phyloP scores from a whole-genome alignment of 1,140 invertebrate species.

The Leptoteleia sp. region DNA sequence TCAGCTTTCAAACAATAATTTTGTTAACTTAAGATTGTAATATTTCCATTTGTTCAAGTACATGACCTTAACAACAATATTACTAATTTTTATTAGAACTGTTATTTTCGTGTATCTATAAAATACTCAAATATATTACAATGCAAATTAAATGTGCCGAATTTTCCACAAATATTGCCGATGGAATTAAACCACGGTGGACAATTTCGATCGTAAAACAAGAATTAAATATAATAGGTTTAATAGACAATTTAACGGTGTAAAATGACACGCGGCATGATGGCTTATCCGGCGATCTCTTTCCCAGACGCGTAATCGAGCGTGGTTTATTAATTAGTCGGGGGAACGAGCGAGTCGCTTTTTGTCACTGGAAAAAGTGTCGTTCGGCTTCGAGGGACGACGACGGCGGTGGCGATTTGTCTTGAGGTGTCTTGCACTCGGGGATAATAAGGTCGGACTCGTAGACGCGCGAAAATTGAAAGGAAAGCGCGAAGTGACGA shows the following conservation, averaged over 20 bases:
- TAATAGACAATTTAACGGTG: constrained; percentile 3
- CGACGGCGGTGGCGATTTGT: neutral
- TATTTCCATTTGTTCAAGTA: no score
- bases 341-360: neutral
- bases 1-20: no score
- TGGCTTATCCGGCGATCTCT: constrained; percentile 1
- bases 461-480: constrained; percentile 13
- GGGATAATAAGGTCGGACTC: constrained; percentile 8
- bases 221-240: constrained; percentile 20
- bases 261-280: constrained; percentile 14
- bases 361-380: neutral
- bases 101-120: no score
- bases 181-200: neutral
- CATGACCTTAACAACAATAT: no score
- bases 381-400: constrained; percentile 4
- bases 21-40: no score
- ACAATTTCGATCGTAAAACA: constrained; percentile 2
- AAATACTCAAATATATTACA: neutral
- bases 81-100: no score
- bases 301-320: neutral
- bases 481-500: constrained; percentile 4
- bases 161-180: constrained; percentile 2
- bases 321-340: constrained; percentile 9
- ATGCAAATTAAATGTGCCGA: neutral
- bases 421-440: neutral